Conservation (phyloP, 1,140 invertebrate genomes). For the Drosophila triauraria region DNA sequence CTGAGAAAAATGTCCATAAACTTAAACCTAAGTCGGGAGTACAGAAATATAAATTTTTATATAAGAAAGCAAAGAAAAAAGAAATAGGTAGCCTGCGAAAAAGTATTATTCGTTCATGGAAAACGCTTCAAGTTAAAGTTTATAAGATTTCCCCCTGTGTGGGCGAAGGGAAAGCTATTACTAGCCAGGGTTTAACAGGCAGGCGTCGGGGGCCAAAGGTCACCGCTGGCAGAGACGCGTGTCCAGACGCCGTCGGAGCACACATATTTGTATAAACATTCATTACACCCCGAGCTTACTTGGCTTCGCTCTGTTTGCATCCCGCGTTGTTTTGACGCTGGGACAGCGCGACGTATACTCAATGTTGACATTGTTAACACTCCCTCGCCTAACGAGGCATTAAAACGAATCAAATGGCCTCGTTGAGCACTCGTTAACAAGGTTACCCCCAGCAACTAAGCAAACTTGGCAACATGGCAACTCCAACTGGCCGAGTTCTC, state of each 20-base stretch:
- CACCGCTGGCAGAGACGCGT: constrained; percentile 24
- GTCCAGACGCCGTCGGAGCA: constrained; percentile 40
- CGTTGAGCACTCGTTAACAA: constrained; percentile 51
- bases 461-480: constrained; percentile 12
- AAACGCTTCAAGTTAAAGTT: background rate
- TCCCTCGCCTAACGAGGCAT: constrained; percentile 31
- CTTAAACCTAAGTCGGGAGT: background rate
- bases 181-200: constrained; percentile 3
- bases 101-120: too few species aligned
- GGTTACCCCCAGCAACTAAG: constrained; percentile 12
- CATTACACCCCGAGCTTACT: constrained; percentile 42
- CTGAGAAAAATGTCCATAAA: background rate
- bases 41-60: background rate
- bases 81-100: too few species aligned
- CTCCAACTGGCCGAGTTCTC: constrained; percentile 2
- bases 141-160: background rate
- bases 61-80: background rate
- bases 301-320: constrained; percentile 42
- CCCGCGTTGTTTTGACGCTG: constrained; percentile 24
- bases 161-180: constrained; percentile 8
- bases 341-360: constrained; percentile 59
- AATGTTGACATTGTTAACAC: constrained; percentile 49
- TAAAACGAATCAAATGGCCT: constrained; percentile 40
- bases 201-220: constrained; percentile 38
- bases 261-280: constrained; percentile 50